Evolutionary conservation across 2,888 invertebrate genomes (phyloP), one percentile per base, ranked within the genome.

Genomic region (Athalia cordata): DNA sequence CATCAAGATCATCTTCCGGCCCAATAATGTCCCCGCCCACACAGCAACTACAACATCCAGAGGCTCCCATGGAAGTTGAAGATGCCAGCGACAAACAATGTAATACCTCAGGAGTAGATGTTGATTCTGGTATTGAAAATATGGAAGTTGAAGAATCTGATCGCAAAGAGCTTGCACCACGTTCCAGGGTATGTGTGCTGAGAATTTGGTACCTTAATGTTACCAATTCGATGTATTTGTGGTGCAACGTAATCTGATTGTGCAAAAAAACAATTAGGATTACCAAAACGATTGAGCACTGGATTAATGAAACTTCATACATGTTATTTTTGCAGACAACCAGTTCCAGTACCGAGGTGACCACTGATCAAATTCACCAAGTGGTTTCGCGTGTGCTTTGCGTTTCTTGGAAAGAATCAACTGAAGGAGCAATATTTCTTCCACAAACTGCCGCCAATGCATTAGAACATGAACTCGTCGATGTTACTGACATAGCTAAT

Each of bases 121-220:
- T 93, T 55, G 95, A 95, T 89, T 94, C 94, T 6, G 94, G 94
- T 29, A 94, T 95, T 85, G 95, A 95, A 89, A 94, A 94, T 84
- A 95, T 95, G 95, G 95, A 95, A 85, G 92, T 93, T 1, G 93
- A 93, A 78, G 93, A 93, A 70, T 85, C 88, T 0, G 90, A 90
- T 78, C 86, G 89, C 74, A 90, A 88, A 84, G 88, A 89, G 77
- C 79, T 83, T 43, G 81, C 86, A 29, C 84, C 87, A 43, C 86
- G 88, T 84, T 90, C 89, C 78, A 86, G 89, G 61, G 89, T 89
- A 82, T 81, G 84, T 80, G 6, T 15, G 13, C 3, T 13, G 5
- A 13, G 0, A 29, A 5, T 11, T 11, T 50, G 50, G 59, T 82
- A 43, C 89, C 89, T 75, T 79, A 80, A 11, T 84, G 64, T 47